Evolutionary conservation across 2,888 invertebrate genomes (phyloP), one percentile per base, ranked within the genome.

Genomic region (Holacanthella duospinosa): DNA sequence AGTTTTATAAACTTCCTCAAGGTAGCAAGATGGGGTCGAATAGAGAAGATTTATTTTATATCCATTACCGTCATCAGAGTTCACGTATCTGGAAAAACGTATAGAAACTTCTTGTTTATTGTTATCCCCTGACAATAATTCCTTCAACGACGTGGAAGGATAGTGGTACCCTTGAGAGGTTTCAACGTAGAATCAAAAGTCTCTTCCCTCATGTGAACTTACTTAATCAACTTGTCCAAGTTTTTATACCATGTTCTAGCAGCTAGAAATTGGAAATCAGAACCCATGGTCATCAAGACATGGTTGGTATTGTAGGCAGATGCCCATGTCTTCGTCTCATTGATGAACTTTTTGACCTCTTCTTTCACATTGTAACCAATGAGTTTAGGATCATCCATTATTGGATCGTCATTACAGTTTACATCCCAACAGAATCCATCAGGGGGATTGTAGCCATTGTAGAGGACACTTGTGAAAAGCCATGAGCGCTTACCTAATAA

Each of bases 391-490:
- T 93, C 89, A 76, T 94, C 94, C 69, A 92, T 85, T 16, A 95
- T 87, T 0, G 93, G 93, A 56, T 87, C 86, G 75, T 92, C 91
- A 0, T 77, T 76, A 75, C 96, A 96, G 0, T 89, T 80, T 3
- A 87, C 81, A 75, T 97, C 96, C 77, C 92, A 97, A 75, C 96
- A 96, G 77, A 94, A 96, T 0, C 93, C 94, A 4, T 83, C 81
- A 0, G 96, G 96, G 0, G 93, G 87, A 0, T 84, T 83, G 75
- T 94, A 94, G 0, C 83, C 84, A 73, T 93, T 91, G 76, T 82
- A 88, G 16, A 93, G 79, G 0, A 86, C 85, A 0, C 92, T 88
- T 0, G 93, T 92, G 74, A 95, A 93, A 6, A 96, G 78, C 72
- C 87, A 83, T 0, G 86, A 82, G 0, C 81, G 73, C 29, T 73